Evolutionary conservation across 2,888 invertebrate species (phyloP).

Genomic region (Bugula neritina): DNA sequence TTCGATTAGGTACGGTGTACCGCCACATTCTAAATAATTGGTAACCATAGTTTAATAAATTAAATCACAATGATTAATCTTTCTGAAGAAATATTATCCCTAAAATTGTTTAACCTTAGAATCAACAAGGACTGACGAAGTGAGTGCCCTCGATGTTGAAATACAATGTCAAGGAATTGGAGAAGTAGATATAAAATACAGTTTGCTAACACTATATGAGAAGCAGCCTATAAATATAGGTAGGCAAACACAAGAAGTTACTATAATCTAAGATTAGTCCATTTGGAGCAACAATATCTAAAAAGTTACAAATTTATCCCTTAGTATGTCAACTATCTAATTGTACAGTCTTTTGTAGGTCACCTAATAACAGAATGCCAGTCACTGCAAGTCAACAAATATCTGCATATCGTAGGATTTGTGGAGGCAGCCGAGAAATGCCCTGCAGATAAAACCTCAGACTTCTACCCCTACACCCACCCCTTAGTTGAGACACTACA

Average conservation of each 20-base stretch:
- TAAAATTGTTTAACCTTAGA: no score
- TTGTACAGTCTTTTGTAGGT: no score
- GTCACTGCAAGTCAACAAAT: not conserved
- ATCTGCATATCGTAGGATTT: conserved; percentile 8
- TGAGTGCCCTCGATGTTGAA: conserved; percentile 10
- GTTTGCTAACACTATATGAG: not conserved
- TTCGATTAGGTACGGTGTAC: not conserved
- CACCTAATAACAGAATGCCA: conserved; percentile 1
- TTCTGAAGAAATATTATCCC: no score
- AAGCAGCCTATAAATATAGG: conserved; percentile 10
- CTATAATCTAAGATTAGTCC: no score
- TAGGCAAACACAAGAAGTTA: no score
- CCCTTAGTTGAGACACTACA: conserved; percentile 17
- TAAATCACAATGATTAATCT: no score
- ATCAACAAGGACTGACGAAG: not conserved
- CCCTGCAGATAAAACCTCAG: conserved; percentile 8
- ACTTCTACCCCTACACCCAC: not conserved
- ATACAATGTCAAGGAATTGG: not conserved
- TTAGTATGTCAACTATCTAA: no score
- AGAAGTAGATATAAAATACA: not conserved
- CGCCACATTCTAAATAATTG: no score
- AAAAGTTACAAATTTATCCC: no score
- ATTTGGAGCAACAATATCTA: no score
- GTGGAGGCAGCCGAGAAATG: conserved; percentile 22
- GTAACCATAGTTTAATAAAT: no score